Evolutionary conservation across 2,797 vertebrate species (phyloP), one percentile per base, ranked within the genome.

Genomic region (Enteromius unitaeniatus): DNA sequence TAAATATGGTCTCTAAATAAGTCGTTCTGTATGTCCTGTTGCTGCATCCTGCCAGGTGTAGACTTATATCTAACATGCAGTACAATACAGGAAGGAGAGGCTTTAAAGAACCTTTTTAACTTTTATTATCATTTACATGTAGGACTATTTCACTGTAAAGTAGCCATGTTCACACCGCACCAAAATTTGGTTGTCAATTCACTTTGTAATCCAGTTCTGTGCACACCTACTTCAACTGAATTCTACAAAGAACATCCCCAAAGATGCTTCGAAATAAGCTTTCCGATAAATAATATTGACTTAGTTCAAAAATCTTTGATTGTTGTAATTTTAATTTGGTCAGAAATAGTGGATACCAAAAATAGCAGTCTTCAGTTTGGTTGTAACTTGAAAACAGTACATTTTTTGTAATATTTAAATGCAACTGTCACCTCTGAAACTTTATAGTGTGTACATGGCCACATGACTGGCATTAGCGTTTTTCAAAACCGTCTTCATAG

Each of bases 1-100:
- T 75, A 62, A 62, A 62, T 62, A 34, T 62, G 72, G 1, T 73
- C 37, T 72, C 40, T 23, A 79, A 77, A 70, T 60, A 47, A 82
- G 40, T 70, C 17, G 1, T 37, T 47, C 15, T 19, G 45, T 77
- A 65, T 82, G 62, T 78, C 76, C 53, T 84, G 47, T 37, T 31
- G 55, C 74, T 78, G 83, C 64, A 45, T 51, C 34, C 42, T 42
- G 13, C 31, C 74, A 78, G 37, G 34, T 77, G 14, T 31, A 7
- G 34, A 40, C 26, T 34, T 19, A 19, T 9, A 64, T 68, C 34
- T 37, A 40, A 11, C 34, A 40, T 13, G 65, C 21, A 68, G 4
- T 13, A 40, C 34, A 40, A 19, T 55, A 64, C 6, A 17, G 3
- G 28, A 64, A 17, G 6, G 28, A 17, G 31, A 34, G 8, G 10